Base-by-base conservation (phyloP, 2,113 vertebrate genomes). In the Melanerpes formicivorus region DNA sequence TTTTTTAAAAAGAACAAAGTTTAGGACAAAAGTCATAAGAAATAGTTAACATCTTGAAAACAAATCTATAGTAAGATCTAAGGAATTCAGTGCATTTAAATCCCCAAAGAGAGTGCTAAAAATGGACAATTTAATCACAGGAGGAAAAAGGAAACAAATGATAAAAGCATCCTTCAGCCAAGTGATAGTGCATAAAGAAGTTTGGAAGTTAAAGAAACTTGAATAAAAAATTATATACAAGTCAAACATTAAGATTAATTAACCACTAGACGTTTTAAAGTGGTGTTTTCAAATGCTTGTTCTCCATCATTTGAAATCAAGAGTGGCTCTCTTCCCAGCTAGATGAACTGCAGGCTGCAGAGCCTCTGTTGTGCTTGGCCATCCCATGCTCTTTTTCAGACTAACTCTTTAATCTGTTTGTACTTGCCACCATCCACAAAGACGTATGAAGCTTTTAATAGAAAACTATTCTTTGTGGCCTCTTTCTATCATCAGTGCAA, bases 391-490 rank as follows among this genome's bases (percentile, higher is more conserved):
- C 17, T 73, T 91, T 88, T 90, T 65, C 55, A 80, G 40, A 10
- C 37, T 29, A 17, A 27, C 62, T 76, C 50, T 84, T 85, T 72
- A 91, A 90, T 93, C 90, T 91, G 58, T 93, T 91, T 93, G 73
- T 93, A 63, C 55, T 93, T 93, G 69, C 76, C 73, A 86, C 87
- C n/a, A 65, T 90, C 73, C 73, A 26, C 80, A 70, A 90, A 90
- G 87, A 40, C 27, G 42, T 40, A 80, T 72, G 80, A 71, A 86
- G 50, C 65, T 89, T 96, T 96, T 86, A 85, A 93, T 80, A 88
- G 96, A 67, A 92, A 75, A 78, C 87, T 86, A 7, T 90, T 88
- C 50, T 93, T 90, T 96, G 87, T 83, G 34, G 58, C 66, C 92
- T 50, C 46, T 62, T 91, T 91, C 87, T 86, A 11, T 88, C 82